Percentiles rank a stretch among this genome's conserved stretches.
Evolutionary conservation across 2,888 invertebrate genomes (phyloP).

Genomic region (Drosophila sordidapex): DNA sequence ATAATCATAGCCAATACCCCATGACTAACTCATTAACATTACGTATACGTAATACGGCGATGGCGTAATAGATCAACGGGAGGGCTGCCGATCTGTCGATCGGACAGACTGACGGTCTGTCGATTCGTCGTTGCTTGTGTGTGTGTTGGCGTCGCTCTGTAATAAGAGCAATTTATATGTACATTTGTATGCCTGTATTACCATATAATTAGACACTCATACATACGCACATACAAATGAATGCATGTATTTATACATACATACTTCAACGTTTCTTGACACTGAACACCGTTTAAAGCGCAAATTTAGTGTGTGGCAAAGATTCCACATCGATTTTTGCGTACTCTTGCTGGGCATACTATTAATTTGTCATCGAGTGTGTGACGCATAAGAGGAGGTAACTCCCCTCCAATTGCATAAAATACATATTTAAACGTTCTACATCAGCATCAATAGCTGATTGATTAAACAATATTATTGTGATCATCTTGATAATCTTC

Average conservation of each 20-base stretch:
- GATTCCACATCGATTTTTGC: conserved; percentile 18
- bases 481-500: background rate
- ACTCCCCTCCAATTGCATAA: background rate
- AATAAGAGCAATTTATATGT: conserved; percentile 81
- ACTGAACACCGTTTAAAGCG: conserved; percentile 53
- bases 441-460: background rate
- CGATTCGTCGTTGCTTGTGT: conserved; percentile 8
- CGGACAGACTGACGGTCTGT: background rate
- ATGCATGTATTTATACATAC: conserved; percentile 3
- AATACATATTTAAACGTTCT: background rate
- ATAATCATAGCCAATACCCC: conserved; percentile 37
- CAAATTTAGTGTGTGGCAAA: conserved; percentile 45
- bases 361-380: background rate
- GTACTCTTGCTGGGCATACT: background rate
- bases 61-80: conserved; percentile 75
- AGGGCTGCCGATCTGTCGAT: conserved; percentile 39
- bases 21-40: conserved; percentile 67
- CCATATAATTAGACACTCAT: conserved; percentile 75
- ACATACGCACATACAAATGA: conserved; percentile 22
- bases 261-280: conserved; percentile 75
- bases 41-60: conserved; percentile 59
- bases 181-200: conserved; percentile 74
- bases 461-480: background rate
- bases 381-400: background rate
- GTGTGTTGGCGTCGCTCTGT: conserved; percentile 49